A percentile compares a stretch with the other conserved stretches of the same genome.
These are phyloP conservation scores for Nycticorax nycticorax DNA, from an alignment of 2,113 vertebrate species.

Conservation along the genomic window DNA sequence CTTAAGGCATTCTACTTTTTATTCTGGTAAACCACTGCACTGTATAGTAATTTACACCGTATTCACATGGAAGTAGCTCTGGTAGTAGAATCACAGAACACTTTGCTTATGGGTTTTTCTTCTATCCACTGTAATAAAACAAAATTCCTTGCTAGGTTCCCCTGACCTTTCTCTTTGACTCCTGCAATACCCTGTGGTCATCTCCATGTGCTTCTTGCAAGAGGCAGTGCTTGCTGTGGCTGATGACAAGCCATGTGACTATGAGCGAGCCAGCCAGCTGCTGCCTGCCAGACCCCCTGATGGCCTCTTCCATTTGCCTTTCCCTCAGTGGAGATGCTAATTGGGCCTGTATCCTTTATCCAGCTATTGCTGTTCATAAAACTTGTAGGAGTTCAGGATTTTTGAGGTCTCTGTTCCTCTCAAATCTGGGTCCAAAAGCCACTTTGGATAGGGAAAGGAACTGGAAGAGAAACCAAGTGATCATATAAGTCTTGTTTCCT, in stretches of 20 bases:
- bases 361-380: neutral
- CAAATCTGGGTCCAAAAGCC: neutral
- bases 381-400: neutral
- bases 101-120: neutral
- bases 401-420: neutral
- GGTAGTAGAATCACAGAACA: neutral
- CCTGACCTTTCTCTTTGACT: neutral
- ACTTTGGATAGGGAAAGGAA: neutral
- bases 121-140: neutral
- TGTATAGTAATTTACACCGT: neutral
- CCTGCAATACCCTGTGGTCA: neutral
- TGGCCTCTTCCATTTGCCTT: neutral
- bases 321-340: neutral
- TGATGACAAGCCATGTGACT: fast-evolving
- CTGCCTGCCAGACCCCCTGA: neutral
- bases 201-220: neutral
- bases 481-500: neutral
- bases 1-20: neutral
- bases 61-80: neutral
- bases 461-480: neutral
- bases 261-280: fast-evolving
- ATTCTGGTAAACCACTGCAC: neutral
- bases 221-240: neutral
- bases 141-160: neutral
- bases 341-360: neutral